phyloP scores from a whole-genome alignment of 2,113 vertebrate genomes.

The Capreolus pygargus region DNA sequence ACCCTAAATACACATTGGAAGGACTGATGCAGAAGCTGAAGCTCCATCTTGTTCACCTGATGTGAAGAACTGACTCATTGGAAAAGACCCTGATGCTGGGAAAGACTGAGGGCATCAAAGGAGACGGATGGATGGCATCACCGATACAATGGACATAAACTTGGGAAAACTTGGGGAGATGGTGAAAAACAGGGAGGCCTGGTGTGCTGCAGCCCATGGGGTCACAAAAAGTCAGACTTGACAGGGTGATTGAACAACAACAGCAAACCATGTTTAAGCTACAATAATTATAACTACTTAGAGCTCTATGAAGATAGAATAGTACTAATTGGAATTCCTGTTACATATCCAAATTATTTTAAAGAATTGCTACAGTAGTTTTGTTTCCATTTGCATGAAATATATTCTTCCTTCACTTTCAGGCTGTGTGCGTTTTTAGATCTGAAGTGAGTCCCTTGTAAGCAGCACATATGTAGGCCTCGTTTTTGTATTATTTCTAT shows the following conservation, averaged over 20 bases:
- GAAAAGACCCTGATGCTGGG: background rate
- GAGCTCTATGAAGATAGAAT: background rate
- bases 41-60: background rate
- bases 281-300: background rate
- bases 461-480: background rate
- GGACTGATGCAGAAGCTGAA: background rate
- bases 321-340: background rate
- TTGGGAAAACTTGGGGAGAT: background rate
- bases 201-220: background rate
- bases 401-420: background rate
- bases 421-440: background rate
- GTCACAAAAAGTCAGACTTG: background rate
- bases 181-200: background rate
- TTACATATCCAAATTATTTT: background rate
- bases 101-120: background rate
- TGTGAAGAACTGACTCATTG: background rate
- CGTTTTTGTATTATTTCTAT: background rate
- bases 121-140: background rate
- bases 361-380: background rate
- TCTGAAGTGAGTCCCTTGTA: background rate
- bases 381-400: background rate
- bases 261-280: background rate
- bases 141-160: background rate
- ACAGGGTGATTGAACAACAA: background rate
- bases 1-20: background rate